Conservation (phyloP, 2,888 invertebrate species). For the Neuroscelio doddi region DNA sequence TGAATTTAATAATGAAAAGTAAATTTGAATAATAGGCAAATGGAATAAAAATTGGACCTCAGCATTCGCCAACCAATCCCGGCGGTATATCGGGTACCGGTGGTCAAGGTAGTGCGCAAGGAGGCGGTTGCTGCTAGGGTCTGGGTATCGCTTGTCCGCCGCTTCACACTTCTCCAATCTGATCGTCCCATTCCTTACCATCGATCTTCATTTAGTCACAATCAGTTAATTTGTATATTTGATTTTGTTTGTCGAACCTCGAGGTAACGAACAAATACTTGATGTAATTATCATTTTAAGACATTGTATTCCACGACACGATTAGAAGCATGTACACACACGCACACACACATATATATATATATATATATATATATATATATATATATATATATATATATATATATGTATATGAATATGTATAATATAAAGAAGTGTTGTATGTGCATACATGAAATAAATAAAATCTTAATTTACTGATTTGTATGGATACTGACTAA, state of each 20-base stretch:
- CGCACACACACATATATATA: slow-evolving; percentile 14
- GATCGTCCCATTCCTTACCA: slow-evolving; percentile 59
- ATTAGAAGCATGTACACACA: slow-evolving; percentile 26
- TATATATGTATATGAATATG: background rate
- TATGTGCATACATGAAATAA: slow-evolving; percentile 50
- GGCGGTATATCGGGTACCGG: slow-evolving; percentile 83
- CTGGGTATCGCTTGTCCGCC: slow-evolving; percentile 66
- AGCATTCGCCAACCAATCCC: slow-evolving; percentile 94
- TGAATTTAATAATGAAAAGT: background rate
- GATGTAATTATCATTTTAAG: slow-evolving; percentile 38
- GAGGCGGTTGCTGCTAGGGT: slow-evolving; percentile 92
- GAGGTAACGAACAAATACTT: slow-evolving; percentile 53
- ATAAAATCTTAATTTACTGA: slow-evolving; percentile 57
- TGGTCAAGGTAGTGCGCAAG: slow-evolving; percentile 85
- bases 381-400: slow-evolving; percentile 21
- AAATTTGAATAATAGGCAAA: slow-evolving; percentile 85
- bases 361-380: slow-evolving; percentile 14
- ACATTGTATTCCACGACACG: slow-evolving; percentile 30
- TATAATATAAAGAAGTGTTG: slow-evolving; percentile 55
- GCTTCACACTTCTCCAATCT: slow-evolving; percentile 66
- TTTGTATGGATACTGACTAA: slow-evolving; percentile 36
- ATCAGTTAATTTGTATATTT: slow-evolving; percentile 58
- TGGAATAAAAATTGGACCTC: slow-evolving; percentile 99
- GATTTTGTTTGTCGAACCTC: slow-evolving; percentile 51
- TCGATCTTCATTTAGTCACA: slow-evolving; percentile 58